Evolutionary conservation across 2,888 invertebrate species (phyloP).

Genomic region (Urechis unicinctus): DNA sequence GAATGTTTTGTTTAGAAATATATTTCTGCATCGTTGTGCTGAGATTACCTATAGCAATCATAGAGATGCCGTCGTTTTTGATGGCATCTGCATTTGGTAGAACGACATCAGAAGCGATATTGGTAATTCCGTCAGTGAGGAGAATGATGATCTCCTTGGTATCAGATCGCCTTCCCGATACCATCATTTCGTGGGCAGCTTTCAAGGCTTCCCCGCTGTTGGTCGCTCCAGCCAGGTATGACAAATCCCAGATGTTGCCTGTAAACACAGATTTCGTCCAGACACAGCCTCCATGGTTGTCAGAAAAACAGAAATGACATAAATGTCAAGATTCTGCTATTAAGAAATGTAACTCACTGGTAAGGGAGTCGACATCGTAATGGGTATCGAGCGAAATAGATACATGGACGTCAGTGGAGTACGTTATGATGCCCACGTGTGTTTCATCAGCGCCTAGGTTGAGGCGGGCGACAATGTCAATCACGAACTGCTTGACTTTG

Average conservation of each 20-base stretch:
- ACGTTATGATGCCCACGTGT: neutral
- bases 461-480: constrained; percentile 1
- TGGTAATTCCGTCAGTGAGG: constrained; percentile 4
- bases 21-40: neutral
- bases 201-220: constrained; percentile 4
- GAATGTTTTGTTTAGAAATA: too few species aligned
- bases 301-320: too few species aligned
- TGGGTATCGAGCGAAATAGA: neutral
- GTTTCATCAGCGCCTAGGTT: neutral
- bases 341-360: neutral
- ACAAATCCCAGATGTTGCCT: neutral
- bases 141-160: constrained; percentile 3
- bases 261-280: too few species aligned
- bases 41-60: neutral
- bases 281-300: too few species aligned
- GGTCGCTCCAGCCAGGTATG: constrained; percentile 6
- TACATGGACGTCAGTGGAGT: constrained; percentile 1
- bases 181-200: neutral
- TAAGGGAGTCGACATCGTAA: neutral
- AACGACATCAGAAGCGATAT: constrained; percentile 1
- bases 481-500: constrained; percentile 2
- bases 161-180: neutral
- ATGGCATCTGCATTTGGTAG: neutral
- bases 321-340: too few species aligned
- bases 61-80: neutral